phyloP scores from a whole-genome alignment of 2,113 vertebrate genomes.

The Cryptotis parvus region DNA sequence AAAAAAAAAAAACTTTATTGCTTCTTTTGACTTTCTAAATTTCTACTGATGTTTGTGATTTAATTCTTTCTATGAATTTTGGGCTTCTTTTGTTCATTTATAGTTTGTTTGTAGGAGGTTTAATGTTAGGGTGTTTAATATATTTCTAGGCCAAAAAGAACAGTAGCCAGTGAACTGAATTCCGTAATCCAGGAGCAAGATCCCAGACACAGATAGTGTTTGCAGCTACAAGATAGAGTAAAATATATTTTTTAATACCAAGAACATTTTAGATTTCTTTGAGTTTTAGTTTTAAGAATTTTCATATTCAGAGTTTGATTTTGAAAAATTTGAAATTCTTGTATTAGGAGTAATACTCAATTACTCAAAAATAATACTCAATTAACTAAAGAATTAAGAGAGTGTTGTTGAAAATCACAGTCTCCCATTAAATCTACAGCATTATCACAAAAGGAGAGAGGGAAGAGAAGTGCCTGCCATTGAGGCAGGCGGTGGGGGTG shows the following conservation, averaged over 20 bases:
- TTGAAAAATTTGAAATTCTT: not conserved
- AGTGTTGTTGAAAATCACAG: not conserved
- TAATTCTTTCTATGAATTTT: not conserved
- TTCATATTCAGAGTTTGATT: too few relatives aligned
- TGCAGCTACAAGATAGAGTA: constrained; percentile 23
- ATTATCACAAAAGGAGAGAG: too few relatives aligned
- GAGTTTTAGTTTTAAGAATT: too few relatives aligned
- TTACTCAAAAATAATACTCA: too few relatives aligned
- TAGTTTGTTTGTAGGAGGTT: not conserved
- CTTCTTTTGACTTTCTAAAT: not conserved
- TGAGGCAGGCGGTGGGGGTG: too few relatives aligned
- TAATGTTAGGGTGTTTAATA: not conserved
- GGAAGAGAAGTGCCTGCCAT: too few relatives aligned
- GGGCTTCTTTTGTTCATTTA: not conserved
- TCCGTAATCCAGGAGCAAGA: not conserved
- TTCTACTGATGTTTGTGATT: not conserved
- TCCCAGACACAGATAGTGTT: not conserved
- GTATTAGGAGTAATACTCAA: too few relatives aligned
- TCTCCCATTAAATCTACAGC: not conserved
- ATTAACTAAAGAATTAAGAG: too few relatives aligned
- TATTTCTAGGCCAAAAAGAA: constrained; percentile 13
- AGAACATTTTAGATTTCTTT: not conserved
- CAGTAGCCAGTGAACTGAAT: not conserved
- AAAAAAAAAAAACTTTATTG: too few relatives aligned
- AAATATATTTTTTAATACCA: constrained; percentile 37